Percentiles rank a stretch among this genome's conserved stretches.
Evolutionary conservation across 2,888 invertebrate species (phyloP).

Genomic region (Oligia latruncula): DNA sequence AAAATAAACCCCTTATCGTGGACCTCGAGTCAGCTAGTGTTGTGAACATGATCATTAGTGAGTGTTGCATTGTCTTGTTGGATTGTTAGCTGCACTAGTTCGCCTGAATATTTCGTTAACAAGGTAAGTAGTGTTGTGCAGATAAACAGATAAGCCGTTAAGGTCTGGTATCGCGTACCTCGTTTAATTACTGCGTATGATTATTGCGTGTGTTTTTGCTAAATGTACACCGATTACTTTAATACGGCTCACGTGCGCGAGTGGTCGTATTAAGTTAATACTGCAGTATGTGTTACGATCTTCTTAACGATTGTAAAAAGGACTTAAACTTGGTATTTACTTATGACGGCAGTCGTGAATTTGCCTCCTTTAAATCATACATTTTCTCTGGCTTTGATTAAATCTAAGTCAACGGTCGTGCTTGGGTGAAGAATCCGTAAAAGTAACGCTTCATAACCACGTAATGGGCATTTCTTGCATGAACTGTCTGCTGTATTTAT

Average conservation of each 20-base stretch:
- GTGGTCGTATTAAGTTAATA: constrained; percentile 22
- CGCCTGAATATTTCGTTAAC: constrained; percentile 31
- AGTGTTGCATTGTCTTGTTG: constrained; percentile 56
- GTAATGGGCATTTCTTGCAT: constrained; percentile 18
- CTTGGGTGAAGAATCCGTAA: constrained; percentile 17
- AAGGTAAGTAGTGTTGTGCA: constrained; percentile 58
- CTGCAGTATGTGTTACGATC: constrained; percentile 3
- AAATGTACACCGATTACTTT: constrained; percentile 35
- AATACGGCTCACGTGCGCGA: constrained; percentile 25
- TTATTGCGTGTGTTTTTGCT: constrained; percentile 58
- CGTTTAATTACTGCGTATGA: constrained; percentile 64
- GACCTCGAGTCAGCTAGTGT: constrained; percentile 57
- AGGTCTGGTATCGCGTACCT: constrained; percentile 41
- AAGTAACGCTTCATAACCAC: constrained; percentile 18
- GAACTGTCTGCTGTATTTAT: constrained; percentile 9
- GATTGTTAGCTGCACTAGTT: constrained; percentile 63
- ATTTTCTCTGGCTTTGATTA: constrained; percentile 26
- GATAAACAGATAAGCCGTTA: constrained; percentile 53
- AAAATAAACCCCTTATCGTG: constrained; percentile 70
- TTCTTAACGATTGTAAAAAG: constrained; percentile 11
- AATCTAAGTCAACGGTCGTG: constrained; percentile 29
- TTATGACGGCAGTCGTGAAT: not conserved
- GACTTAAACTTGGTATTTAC: constrained; percentile 18
- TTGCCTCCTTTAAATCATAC: not conserved
- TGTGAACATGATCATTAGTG: constrained; percentile 62